Evolutionary conservation across 2,797 vertebrate species (phyloP), one percentile per base, ranked within the genome.

Genomic region (Orientallactaga sibirica): DNA sequence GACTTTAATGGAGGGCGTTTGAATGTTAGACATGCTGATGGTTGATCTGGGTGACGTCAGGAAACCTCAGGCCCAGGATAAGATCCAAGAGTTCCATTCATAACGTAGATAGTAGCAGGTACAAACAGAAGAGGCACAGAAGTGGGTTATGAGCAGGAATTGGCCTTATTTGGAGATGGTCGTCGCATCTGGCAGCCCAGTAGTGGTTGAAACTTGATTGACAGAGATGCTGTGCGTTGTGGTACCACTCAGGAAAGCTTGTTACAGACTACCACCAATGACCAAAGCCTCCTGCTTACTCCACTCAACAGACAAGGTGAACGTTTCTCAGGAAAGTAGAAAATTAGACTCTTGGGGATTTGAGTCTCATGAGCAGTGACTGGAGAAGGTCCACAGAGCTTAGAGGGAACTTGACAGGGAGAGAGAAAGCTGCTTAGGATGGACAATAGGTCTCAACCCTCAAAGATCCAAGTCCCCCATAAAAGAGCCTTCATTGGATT

Each of bases 401-500:
- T 4, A 1, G 58, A 41, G 0, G 3, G 1, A 1, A 18, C 22
- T 8, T 27, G 37, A 20, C 5, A 25, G 22, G 4, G 11, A 12
- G 14, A 81, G 48, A 5, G 27, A 19, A 2, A 29, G 27, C 70
- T 2, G 0, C 4, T 0, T 58, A 14, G 14, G 55, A 12, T 58
- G 55, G 55, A 12, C 1, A 10, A n/a, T 41, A 1, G 12, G 14
- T 0, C 2, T 3, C 52, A 43, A n/a, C 7, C 10, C 12, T 3
- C 15, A 7, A 9, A 22, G 1, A 9, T 29, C 3, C 3, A 8
- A 11, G 7, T n/a, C 27, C 37, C 33, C 12, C 64, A 24, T 33
- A 29, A 18, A 3, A 3, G 1, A 1, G 2, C 8, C 1, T 1
- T 25, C 33, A 8, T 0, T 0, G 1, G 24, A 16, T 9, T 6